A percentile compares a stretch with the other conserved stretches of the same genome.
These are phyloP conservation scores for Xenopus laevis DNA, from an alignment of 2,113 vertebrate species.

Conservation along the genomic window DNA sequence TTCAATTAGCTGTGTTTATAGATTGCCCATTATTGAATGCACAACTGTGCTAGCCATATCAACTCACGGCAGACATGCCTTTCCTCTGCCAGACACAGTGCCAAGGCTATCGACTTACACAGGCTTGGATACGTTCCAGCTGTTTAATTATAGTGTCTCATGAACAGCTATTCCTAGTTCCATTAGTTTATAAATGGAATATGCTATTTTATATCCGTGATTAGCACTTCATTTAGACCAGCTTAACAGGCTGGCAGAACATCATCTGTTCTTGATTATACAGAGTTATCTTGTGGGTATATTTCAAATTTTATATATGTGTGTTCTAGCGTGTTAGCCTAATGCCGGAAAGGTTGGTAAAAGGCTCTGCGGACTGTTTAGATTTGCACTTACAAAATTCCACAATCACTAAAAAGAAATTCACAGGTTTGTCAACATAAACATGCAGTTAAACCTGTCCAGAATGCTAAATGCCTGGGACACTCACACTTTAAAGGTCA, in stretches of 20 bases:
- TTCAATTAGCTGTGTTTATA: slow-evolving; percentile 70
- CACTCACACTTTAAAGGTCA: no score
- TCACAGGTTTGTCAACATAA: no score
- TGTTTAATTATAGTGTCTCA: slow-evolving; percentile 73
- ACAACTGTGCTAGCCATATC: slow-evolving; percentile 65
- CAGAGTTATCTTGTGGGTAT: not conserved
- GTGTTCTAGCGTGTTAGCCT: not conserved
- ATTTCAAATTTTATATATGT: not conserved
- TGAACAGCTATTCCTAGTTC: slow-evolving; percentile 71
- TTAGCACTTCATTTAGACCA: slow-evolving; percentile 73
- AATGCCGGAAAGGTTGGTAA: not conserved
- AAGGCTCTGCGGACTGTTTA: no score
- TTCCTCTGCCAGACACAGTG: slow-evolving; percentile 69
- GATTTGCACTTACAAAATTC: not conserved
- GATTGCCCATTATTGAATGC: slow-evolving; percentile 69
- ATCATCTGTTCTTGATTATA: slow-evolving; percentile 58
- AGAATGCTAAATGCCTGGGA: no score
- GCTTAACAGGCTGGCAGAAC: slow-evolving; percentile 66
- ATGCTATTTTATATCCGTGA: slow-evolving; percentile 72
- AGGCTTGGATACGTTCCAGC: slow-evolving; percentile 74
- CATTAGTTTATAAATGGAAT: slow-evolving; percentile 75
- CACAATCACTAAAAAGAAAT: not conserved
- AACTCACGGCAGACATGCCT: slow-evolving; percentile 68
- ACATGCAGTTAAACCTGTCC: no score
- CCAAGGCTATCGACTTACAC: slow-evolving; percentile 74